phyloP scores from a whole-genome alignment of 2,113 vertebrate genomes.

The Carassius gibelio region DNA sequence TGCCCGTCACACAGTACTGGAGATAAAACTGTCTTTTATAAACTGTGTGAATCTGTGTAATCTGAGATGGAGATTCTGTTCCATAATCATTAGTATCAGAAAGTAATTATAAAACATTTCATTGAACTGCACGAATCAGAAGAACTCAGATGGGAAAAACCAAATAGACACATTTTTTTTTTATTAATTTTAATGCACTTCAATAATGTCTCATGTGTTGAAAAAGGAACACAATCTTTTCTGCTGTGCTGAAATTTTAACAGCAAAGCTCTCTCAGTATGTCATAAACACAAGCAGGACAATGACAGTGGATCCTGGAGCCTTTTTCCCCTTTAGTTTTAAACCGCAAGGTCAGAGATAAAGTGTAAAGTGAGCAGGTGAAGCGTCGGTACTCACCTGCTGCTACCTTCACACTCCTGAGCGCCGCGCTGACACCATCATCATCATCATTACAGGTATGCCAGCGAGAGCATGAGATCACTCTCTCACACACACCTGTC shows the following conservation, averaged over 20 bases:
- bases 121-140: too few relatives aligned
- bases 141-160: too few relatives aligned
- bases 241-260: neutral
- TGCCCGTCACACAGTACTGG: conserved; percentile 36
- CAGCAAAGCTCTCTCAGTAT: neutral
- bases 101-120: too few relatives aligned
- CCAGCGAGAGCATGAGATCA: neutral
- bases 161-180: too few relatives aligned
- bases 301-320: neutral
- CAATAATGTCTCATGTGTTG: too few relatives aligned
- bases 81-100: too few relatives aligned
- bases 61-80: too few relatives aligned
- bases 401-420: conserved; percentile 7
- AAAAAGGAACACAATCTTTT: neutral
- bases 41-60: too few relatives aligned
- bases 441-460: conserved; percentile 8
- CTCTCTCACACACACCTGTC: neutral
- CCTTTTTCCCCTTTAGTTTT: neutral
- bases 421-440: too few relatives aligned
- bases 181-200: too few relatives aligned
- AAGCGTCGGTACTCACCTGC: conserved; percentile 13
- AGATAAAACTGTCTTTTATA: too few relatives aligned
- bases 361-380: neutral
- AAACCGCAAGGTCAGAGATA: neutral
- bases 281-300: neutral